These are phyloP conservation scores for Noctua janthe DNA, from an alignment of 2,888 invertebrate species.

Conservation along the genomic window DNA sequence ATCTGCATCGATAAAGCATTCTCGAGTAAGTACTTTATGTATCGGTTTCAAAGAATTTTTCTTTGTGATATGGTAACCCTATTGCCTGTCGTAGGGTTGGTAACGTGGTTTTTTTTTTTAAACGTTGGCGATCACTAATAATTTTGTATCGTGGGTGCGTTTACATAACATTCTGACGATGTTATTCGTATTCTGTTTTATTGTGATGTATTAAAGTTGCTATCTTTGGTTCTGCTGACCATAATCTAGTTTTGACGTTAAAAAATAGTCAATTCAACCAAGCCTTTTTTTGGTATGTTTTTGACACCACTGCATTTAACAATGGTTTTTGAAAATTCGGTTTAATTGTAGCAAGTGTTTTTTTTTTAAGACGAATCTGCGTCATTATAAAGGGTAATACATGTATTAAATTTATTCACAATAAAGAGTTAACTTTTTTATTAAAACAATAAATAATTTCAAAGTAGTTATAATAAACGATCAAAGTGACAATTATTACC, in stretches of 20 bases:
- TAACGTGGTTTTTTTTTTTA: no score
- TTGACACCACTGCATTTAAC: not conserved
- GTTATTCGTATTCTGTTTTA: not conserved
- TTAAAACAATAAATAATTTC: not conserved
- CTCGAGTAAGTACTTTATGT: constrained; percentile 7
- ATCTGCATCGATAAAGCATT: constrained; percentile 40
- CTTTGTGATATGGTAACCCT: constrained; percentile 31
- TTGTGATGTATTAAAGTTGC: not conserved
- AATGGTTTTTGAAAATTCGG: not conserved
- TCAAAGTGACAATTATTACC: constrained; percentile 11
- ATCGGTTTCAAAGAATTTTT: constrained; percentile 14
- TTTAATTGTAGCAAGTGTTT: not conserved
- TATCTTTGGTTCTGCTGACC: not conserved
- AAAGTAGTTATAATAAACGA: constrained; percentile 6
- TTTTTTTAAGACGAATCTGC: not conserved
- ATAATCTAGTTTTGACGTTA: not conserved
- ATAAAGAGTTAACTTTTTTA: not conserved
- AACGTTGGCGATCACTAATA: no score
- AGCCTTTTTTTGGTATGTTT: not conserved
- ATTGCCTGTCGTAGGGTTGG: not conserved
- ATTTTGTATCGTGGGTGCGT: no score
- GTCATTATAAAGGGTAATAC: not conserved
- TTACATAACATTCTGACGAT: no score
- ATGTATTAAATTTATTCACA: not conserved
- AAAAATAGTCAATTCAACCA: not conserved